These are phyloP conservation scores for Vannuccia rotundouncinata DNA, from an alignment of 2,888 invertebrate genomes.

Conservation along the genomic window DNA sequence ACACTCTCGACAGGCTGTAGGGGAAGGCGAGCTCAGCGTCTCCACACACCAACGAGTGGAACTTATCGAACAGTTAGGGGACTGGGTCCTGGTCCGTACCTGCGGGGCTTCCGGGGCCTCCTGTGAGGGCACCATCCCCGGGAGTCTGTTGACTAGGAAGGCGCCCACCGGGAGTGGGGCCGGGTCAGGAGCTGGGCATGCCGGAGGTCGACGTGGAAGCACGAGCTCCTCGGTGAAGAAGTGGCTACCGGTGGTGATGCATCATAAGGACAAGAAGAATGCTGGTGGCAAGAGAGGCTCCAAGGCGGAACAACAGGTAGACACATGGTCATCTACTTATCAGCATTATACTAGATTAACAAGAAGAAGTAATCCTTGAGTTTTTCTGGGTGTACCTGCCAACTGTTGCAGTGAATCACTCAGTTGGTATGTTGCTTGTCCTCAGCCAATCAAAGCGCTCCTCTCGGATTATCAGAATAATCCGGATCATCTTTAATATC, in stretches of 20 bases:
- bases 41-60: slow-evolving; percentile 4
- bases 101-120: not conserved
- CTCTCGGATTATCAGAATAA: no score
- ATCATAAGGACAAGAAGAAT: not conserved
- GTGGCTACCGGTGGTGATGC: slow-evolving; percentile 6
- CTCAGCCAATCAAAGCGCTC: no score
- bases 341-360: not conserved
- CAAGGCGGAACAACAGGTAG: slow-evolving; percentile 28
- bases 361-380: not conserved
- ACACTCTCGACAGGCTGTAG: not conserved
- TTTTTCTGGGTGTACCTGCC: not conserved
- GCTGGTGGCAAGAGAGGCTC: slow-evolving; percentile 6
- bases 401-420: no score
- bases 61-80: slow-evolving; percentile 18
- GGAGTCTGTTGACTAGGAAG: not conserved
- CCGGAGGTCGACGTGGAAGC: not conserved
- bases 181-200: not conserved
- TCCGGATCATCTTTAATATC: no score
- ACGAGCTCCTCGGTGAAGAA: slow-evolving; percentile 19
- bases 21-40: slow-evolving; percentile 2
- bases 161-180: not conserved
- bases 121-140: slow-evolving; percentile 12
- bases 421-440: no score
- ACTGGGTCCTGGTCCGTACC: slow-evolving; percentile 28
- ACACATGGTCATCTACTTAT: not conserved